phyloP scores from a whole-genome alignment of 2,888 invertebrate genomes.

The Xestobium rufovillosum region DNA sequence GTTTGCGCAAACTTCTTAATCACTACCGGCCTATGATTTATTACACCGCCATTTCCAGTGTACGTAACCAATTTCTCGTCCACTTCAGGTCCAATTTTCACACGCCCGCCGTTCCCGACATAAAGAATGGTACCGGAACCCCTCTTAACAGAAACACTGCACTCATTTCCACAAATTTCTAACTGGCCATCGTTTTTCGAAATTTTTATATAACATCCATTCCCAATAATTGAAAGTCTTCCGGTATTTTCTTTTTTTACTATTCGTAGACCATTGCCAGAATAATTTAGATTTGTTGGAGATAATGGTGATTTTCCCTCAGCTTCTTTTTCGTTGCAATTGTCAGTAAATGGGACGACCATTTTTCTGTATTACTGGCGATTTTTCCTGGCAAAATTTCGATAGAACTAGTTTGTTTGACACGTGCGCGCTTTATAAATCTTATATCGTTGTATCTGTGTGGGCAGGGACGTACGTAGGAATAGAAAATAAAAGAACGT shows the following conservation, averaged over 20 bases:
- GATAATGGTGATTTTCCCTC: too few species aligned
- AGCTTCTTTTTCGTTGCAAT: too few species aligned
- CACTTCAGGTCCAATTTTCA: not conserved
- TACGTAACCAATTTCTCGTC: not conserved
- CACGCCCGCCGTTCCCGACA: not conserved
- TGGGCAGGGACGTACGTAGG: too few species aligned
- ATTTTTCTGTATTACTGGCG: too few species aligned
- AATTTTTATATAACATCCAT: not conserved
- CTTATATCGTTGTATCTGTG: too few species aligned
- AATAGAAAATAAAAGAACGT: too few species aligned
- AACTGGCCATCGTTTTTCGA: not conserved
- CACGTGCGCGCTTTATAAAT: too few species aligned
- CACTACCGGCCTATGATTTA: not conserved
- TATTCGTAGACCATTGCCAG: not conserved
- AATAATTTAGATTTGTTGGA: too few species aligned
- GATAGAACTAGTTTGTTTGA: too few species aligned
- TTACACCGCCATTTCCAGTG: not conserved
- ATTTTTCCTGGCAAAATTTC: too few species aligned
- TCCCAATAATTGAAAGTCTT: not conserved
- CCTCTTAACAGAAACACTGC: not conserved
- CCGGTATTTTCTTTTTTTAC: not conserved
- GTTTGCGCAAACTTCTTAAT: too few species aligned
- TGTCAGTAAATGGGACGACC: too few species aligned
- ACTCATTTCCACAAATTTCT: not conserved
- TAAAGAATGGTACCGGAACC: not conserved